Conservation (phyloP, 2,113 vertebrate species). For the Prolemur simus region DNA sequence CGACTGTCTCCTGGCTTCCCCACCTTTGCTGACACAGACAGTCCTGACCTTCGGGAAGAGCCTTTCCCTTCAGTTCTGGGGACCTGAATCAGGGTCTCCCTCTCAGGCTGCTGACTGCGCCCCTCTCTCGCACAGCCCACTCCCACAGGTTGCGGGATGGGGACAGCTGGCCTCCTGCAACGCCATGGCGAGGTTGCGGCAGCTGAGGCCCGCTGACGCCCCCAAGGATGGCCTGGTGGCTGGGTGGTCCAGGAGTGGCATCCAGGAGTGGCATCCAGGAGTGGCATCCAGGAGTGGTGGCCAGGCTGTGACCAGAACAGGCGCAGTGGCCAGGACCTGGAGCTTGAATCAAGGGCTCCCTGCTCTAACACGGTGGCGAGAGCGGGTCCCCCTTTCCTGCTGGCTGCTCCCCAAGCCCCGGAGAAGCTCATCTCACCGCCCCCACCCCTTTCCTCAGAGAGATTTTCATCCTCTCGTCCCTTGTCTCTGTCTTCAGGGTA, state of each 20-base stretch:
- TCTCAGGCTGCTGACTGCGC: neutral
- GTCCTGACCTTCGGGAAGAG: neutral
- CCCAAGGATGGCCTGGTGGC: neutral
- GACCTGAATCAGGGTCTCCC: neutral
- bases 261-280: slow-evolving; percentile 88
- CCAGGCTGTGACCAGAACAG: slow-evolving; percentile 51
- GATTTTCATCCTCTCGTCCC: rapidly evolving
- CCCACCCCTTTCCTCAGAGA: neutral
- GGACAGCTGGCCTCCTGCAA: slow-evolving; percentile 84
- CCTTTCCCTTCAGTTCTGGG: neutral
- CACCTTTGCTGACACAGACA: neutral
- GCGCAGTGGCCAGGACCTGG: slow-evolving; percentile 82
- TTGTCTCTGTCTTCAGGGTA: neutral
- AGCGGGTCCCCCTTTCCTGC: no score
- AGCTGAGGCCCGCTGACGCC: slow-evolving; percentile 50
- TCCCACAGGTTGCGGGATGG: slow-evolving; percentile 72
- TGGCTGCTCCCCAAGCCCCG: neutral
- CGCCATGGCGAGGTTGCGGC: slow-evolving; percentile 82
- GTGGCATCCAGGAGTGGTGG: slow-evolving; percentile 84
- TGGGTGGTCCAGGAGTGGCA: slow-evolving; percentile 85
- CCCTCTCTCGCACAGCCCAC: slow-evolving; percentile 52
- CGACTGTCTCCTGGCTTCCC: neutral
- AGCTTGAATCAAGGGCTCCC: slow-evolving; percentile 61
- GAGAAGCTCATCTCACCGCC: neutral
- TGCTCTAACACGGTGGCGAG: rapidly evolving